A percentile compares a stretch with the other conserved stretches of the same genome.
phyloP scores from a whole-genome alignment of 1,140 invertebrate species.

The Diabrotica undecimpunctata region DNA sequence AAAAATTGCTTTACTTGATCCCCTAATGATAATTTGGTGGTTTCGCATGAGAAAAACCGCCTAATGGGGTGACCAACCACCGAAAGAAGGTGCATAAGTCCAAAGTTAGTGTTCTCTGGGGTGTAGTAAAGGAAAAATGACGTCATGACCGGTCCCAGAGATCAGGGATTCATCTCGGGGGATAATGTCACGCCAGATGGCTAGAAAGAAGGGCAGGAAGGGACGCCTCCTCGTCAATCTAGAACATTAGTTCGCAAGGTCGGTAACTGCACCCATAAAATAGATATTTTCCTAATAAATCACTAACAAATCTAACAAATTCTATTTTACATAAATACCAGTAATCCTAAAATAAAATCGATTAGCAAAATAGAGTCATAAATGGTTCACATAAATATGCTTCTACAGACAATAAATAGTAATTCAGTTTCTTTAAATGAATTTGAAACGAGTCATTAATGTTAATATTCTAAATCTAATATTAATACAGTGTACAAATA shows the following conservation, averaged over 20 bases:
- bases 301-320: too few species aligned
- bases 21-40: conserved; percentile 6
- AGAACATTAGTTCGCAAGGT: neutral
- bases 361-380: too few species aligned
- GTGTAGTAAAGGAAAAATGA: conserved; percentile 29
- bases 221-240: conserved; percentile 27
- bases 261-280: neutral
- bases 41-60: conserved; percentile 7
- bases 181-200: conserved; percentile 33
- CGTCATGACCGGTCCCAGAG: conserved; percentile 35
- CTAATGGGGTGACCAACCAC: conserved; percentile 21
- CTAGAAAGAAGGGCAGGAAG: neutral
- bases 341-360: too few species aligned
- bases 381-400: too few species aligned
- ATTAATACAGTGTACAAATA: too few species aligned
- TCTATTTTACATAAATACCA: too few species aligned
- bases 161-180: conserved; percentile 40
- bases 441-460: too few species aligned
- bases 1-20: too few species aligned
- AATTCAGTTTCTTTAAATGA: too few species aligned
- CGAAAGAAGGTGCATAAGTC: conserved; percentile 24
- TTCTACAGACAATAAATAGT: too few species aligned
- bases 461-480: too few species aligned
- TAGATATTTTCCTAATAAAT: too few species aligned
- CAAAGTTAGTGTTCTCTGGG: conserved; percentile 25